A percentile compares a stretch with the other conserved stretches of the same genome.
Evolutionary conservation across 2,888 invertebrate genomes (phyloP).

Genomic region (Lycophotia porphyrea): DNA sequence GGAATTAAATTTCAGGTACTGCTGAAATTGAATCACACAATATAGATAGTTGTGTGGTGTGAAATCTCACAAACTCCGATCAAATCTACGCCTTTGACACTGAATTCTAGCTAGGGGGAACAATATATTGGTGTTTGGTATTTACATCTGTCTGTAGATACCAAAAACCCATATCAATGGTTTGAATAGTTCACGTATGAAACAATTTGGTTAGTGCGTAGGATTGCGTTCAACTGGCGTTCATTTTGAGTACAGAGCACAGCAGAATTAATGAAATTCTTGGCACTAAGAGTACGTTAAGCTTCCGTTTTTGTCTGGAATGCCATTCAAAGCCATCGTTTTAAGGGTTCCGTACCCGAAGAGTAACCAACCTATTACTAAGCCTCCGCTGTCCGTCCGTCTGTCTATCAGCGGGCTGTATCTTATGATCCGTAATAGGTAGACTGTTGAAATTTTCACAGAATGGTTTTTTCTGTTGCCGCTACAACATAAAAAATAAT

Average conservation of each 20-base stretch:
- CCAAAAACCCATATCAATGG: neutral
- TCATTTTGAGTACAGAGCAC: neutral
- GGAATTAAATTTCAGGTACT: neutral
- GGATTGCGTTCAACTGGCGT: neutral
- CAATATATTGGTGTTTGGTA: neutral
- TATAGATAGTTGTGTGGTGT: neutral
- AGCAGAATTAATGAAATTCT: neutral
- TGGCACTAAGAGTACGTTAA: neutral
- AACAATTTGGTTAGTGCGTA: neutral
- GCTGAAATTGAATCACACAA: neutral
- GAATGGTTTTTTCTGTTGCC: too few species aligned
- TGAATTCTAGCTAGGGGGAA: neutral
- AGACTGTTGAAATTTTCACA: too few species aligned
- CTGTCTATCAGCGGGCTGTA: too few species aligned
- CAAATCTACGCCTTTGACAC: neutral
- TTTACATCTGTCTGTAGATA: neutral
- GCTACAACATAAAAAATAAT: too few species aligned
- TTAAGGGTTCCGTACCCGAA: too few species aligned
- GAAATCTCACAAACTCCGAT: neutral
- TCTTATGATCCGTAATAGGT: too few species aligned
- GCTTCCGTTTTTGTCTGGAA: neutral
- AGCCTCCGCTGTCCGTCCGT: too few species aligned
- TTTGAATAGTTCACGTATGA: neutral
- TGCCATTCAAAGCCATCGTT: neutral
- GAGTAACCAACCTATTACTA: too few species aligned